Conservation (phyloP, 2,113 vertebrate genomes). For the Panurus biarmicus region DNA sequence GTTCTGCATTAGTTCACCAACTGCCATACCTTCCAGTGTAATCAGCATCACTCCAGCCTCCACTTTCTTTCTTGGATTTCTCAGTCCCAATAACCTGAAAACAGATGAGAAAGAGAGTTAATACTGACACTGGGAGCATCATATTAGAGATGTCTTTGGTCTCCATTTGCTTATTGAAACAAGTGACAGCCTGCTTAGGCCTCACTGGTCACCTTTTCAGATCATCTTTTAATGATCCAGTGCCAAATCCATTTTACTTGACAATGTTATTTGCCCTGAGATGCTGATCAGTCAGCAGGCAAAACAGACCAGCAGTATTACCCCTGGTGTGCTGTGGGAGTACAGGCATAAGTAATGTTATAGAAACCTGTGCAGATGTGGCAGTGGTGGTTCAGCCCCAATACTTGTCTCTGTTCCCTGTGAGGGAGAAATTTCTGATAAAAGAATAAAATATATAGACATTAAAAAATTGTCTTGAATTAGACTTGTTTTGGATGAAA, state of each 20-base stretch:
- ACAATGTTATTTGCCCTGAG: background rate
- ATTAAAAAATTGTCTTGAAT: background rate
- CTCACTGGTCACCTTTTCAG: background rate
- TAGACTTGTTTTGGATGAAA: background rate
- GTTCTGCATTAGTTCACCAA: background rate
- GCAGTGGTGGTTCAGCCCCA: background rate
- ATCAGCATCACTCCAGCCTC: background rate
- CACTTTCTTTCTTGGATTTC: background rate
- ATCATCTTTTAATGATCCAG: background rate
- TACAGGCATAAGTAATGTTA: background rate
- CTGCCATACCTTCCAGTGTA: background rate
- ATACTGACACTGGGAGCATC: background rate
- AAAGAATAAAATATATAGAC: background rate
- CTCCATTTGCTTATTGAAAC: background rate
- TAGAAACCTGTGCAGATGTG: background rate
- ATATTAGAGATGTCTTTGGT: background rate
- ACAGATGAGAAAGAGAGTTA: conserved; percentile 12
- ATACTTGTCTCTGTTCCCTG: background rate
- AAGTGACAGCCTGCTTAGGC: background rate
- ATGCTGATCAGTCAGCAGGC: background rate
- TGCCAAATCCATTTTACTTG: background rate
- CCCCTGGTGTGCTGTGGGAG: background rate
- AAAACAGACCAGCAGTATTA: background rate
- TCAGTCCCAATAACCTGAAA: background rate
- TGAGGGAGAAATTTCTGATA: background rate